phyloP scores from a whole-genome alignment of 1,140 invertebrate genomes.

The Drosophila ercepeae region DNA sequence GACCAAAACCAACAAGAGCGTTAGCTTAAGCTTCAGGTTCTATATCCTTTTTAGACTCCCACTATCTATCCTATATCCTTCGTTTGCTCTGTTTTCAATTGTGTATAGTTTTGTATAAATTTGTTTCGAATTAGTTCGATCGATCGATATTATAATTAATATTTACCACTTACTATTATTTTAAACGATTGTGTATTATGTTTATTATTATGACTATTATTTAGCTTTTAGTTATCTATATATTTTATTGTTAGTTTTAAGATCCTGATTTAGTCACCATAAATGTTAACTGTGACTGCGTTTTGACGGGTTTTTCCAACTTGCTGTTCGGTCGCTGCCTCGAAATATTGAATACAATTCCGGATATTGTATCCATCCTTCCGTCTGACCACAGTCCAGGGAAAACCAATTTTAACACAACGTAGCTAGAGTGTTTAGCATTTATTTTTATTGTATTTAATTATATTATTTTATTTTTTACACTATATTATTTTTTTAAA shows the following conservation, averaged over 20 bases:
- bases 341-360: constrained; percentile 1
- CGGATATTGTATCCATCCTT: not conserved
- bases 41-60: not conserved
- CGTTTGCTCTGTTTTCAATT: constrained; percentile 14
- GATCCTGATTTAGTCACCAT: constrained; percentile 26
- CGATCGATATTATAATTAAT: constrained; percentile 24
- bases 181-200: constrained; percentile 40
- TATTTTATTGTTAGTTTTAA: constrained; percentile 25
- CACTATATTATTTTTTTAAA: constrained; percentile 16
- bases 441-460: constrained; percentile 39
- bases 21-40: constrained; percentile 74
- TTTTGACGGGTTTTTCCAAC: constrained; percentile 13
- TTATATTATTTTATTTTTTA: constrained; percentile 7
- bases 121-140: constrained; percentile 12
- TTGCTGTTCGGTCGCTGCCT: constrained; percentile 7
- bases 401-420: not conserved
- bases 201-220: constrained; percentile 24
- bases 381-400: constrained; percentile 12
- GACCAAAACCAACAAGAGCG: constrained; percentile 76
- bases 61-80: not conserved
- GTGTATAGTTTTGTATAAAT: constrained; percentile 36
- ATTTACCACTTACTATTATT: constrained; percentile 15
- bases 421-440: constrained; percentile 24
- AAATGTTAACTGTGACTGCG: constrained; percentile 29
- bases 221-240: constrained; percentile 12